Percentiles rank a stretch among this genome's conserved stretches.
These are phyloP conservation scores for Lithosia quadra DNA, from an alignment of 2,888 invertebrate species.

Conservation along the genomic window DNA sequence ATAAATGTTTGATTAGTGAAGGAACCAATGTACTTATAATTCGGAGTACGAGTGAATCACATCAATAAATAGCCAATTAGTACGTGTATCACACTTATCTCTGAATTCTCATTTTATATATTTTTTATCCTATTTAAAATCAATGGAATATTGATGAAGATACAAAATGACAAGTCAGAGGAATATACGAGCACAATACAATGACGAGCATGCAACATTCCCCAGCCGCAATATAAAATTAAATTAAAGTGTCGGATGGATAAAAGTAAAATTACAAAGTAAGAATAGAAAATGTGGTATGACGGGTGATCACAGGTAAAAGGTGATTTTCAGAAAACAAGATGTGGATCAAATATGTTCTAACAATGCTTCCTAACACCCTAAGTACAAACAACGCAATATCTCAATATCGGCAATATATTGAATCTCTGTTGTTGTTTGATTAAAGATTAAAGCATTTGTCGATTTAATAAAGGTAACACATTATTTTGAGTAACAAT, in stretches of 20 bases:
- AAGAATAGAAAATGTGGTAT: slow-evolving; percentile 70
- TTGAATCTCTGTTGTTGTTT: slow-evolving; percentile 43
- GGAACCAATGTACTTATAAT: slow-evolving; percentile 62
- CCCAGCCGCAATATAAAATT: slow-evolving; percentile 84
- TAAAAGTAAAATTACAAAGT: slow-evolving; percentile 67
- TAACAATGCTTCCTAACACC: slow-evolving; percentile 54
- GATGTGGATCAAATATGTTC: slow-evolving; percentile 49
- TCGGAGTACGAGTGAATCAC: slow-evolving; percentile 46
- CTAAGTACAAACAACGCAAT: slow-evolving; percentile 45
- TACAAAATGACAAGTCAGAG: slow-evolving; percentile 65
- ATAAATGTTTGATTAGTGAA: slow-evolving; percentile 33
- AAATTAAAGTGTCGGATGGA: slow-evolving; percentile 83
- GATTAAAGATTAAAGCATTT: slow-evolving; percentile 41
- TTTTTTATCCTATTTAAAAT: slow-evolving; percentile 15
- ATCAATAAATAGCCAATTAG: slow-evolving; percentile 63
- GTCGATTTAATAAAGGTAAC: slow-evolving; percentile 42
- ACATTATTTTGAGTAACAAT: slow-evolving; percentile 50
- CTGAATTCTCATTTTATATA: slow-evolving; percentile 58
- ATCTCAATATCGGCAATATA: slow-evolving; percentile 37
- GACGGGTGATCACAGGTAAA: slow-evolving; percentile 76
- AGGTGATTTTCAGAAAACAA: slow-evolving; percentile 65
- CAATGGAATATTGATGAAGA: slow-evolving; percentile 21
- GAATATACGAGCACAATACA: slow-evolving; percentile 61
- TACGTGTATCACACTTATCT: slow-evolving; percentile 47
- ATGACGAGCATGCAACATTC: slow-evolving; percentile 82